These are phyloP conservation scores for Garra rufa DNA, from an alignment of 2,113 vertebrate species.

Conservation along the genomic window DNA sequence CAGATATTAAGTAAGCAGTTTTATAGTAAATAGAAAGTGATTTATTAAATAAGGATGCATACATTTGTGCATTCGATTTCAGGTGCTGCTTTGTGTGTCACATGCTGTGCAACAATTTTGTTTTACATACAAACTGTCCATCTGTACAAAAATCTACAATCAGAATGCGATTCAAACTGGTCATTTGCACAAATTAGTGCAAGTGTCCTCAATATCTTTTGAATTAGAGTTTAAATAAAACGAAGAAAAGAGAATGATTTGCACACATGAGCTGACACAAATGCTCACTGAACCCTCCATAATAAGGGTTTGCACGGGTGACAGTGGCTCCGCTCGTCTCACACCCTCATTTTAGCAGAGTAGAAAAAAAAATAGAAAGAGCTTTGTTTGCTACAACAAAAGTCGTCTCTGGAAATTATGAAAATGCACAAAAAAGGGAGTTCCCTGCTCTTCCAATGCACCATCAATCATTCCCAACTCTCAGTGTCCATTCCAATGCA, in stretches of 20 bases:
- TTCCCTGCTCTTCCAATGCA: conserved; percentile 63
- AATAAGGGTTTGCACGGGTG: conserved; percentile 64
- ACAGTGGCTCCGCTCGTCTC: conserved; percentile 71
- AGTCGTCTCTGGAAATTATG: conserved; percentile 64
- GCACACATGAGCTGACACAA: conserved; percentile 72
- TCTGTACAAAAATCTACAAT: background rate
- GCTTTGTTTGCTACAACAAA: conserved; percentile 65
- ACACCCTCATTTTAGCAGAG: conserved; percentile 67
- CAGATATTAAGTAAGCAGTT: too few relatives aligned
- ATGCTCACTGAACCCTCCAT: conserved; percentile 70
- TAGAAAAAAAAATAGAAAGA: conserved; percentile 57
- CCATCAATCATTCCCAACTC: conserved; percentile 72
- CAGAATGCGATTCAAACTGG: background rate
- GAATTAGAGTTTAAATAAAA: conserved; percentile 26
- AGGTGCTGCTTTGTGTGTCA: background rate
- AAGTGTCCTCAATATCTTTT: background rate
- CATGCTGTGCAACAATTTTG: background rate
- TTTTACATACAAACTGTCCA: background rate
- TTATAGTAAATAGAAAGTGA: too few relatives aligned
- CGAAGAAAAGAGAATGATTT: conserved; percentile 38
- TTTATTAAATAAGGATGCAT: background rate
- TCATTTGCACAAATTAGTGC: background rate
- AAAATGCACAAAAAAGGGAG: conserved; percentile 66
- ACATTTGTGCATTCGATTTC: background rate
- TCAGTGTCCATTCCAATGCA: conserved; percentile 55